These are phyloP conservation scores for Drosophila nr. perissopoda DNA, from an alignment of 2,888 invertebrate species.

Conservation along the genomic window DNA sequence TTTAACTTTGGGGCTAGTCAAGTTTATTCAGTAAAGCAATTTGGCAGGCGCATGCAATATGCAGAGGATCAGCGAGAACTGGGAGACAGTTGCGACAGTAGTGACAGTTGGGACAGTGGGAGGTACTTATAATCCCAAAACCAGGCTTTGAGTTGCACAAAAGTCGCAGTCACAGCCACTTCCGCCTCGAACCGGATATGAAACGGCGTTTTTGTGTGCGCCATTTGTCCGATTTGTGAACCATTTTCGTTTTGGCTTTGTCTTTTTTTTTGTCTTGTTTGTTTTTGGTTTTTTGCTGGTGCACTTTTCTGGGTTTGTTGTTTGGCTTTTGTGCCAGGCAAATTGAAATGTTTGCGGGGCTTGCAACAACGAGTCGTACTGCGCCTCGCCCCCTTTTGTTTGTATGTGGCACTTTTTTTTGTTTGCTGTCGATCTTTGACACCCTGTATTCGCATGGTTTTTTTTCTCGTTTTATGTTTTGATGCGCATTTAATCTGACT, in stretches of 20 bases:
- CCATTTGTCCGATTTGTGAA: slow-evolving; percentile 79
- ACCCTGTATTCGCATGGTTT: slow-evolving; percentile 72
- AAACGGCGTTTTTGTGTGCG: slow-evolving; percentile 68
- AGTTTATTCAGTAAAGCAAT: slow-evolving; percentile 2
- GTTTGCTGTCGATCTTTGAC: slow-evolving; percentile 74
- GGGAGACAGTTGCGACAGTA: slow-evolving; percentile 3
- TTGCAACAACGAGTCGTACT: slow-evolving; percentile 29
- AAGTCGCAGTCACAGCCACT: slow-evolving; percentile 62
- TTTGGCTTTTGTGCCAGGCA: slow-evolving; percentile 78
- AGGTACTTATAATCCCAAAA: slow-evolving; percentile 49
- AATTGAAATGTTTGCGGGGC: slow-evolving; percentile 77
- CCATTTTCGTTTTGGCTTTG: slow-evolving; percentile 63
- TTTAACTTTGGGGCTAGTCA: neutral
- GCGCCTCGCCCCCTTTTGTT: neutral
- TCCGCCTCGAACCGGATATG: slow-evolving; percentile 72
- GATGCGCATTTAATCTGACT: slow-evolving; percentile 33
- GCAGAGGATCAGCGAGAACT: slow-evolving; percentile 8
- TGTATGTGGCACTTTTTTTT: slow-evolving; percentile 14
- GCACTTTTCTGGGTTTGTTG: slow-evolving; percentile 52
- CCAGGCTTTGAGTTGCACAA: slow-evolving; percentile 53
- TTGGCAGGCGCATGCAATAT: slow-evolving; percentile 9
- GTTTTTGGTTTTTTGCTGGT: slow-evolving; percentile 5
- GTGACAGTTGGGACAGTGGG: slow-evolving; percentile 28
- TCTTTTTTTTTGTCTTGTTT: slow-evolving; percentile 15
- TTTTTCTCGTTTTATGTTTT: slow-evolving; percentile 7